Evolutionary conservation across 1,140 invertebrate genomes (phyloP), one percentile per base, ranked within the genome.

Genomic region (Oreohelix idahoensis): DNA sequence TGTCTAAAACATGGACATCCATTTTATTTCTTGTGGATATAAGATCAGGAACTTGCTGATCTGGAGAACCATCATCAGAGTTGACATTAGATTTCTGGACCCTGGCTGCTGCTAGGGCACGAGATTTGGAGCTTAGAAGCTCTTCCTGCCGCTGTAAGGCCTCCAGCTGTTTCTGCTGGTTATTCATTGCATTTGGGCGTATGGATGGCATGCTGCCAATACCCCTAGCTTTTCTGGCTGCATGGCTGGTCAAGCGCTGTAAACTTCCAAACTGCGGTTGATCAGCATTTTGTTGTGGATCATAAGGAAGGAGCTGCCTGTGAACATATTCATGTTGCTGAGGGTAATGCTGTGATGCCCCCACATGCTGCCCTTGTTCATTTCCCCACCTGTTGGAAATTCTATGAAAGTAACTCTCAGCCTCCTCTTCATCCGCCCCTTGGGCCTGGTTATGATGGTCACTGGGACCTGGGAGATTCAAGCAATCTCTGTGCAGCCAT

Each of bases 1-100:
- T 96, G 91, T 98, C 97, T 58, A 98, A 93, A n/a, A 97, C 95
- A 93, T 96, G 97, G 90, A 98, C 94, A 51, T 95, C 95, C 88
- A 98, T 93, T 10, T 95, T 95, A 86, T 83, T 85, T 45, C 76
- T 79, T 36, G 53, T 42, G 69, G 63, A 38, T 23, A 80, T 73
- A 0, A 66, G 17, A 32, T 63, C 77, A 5, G 77, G 77, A 39
- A 17, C 45, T n/a, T n/a, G n/a, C 1, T 36, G 39, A 1, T 49
- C 32, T 15, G 29, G 11, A 8, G 29, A 23, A n/a, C n/a, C n/a
- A 38, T 66, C 20, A 23, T 39, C 45, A 1, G 10, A 32, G n/a
- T n/a, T 20, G 17, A 36, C 77, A 23, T 20, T 42, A 26, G 53
- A 53, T 38, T 23, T 58, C 78, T 26, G 23, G n/a, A 51, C 81